Percentiles rank a stretch among this genome's conserved stretches.
phyloP scores from a whole-genome alignment of 92 coral and sea anemone genomes.

The Desmophyllum pertusum region DNA sequence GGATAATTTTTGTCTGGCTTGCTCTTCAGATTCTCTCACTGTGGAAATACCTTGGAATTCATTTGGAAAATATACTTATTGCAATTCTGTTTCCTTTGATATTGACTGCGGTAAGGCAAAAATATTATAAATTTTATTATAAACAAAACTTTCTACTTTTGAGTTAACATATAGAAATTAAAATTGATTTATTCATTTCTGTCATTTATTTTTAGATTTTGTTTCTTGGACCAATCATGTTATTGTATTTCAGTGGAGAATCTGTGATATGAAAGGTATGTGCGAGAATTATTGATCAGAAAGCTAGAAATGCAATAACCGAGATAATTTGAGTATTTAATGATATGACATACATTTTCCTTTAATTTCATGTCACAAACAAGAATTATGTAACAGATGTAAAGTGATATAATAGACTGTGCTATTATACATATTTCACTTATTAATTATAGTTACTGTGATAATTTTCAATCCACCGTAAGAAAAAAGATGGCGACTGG shows the following conservation, averaged over 20 bases:
- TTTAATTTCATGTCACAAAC: not conserved
- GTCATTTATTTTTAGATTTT: conserved; percentile 61
- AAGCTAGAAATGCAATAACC: no score
- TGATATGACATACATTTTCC: not conserved
- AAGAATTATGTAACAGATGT: no score
- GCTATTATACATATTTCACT: no score
- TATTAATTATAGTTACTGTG: no score
- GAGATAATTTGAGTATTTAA: not conserved
- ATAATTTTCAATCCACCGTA: no score
- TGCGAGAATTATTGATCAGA: no score
- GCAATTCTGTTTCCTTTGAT: conserved; percentile 77
- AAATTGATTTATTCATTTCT: not conserved
- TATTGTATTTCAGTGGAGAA: conserved; percentile 70
- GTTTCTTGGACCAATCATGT: conserved; percentile 85
- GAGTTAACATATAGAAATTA: not conserved
- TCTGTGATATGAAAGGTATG: conserved; percentile 33
- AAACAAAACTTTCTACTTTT: not conserved
- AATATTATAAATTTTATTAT: not conserved
- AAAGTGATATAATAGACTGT: no score
- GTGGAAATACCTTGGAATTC: conserved; percentile 89
- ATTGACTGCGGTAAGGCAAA: conserved; percentile 80
- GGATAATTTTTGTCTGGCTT: not conserved
- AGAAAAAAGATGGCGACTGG: no score
- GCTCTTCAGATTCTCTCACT: conserved; percentile 54
- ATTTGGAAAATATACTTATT: conserved; percentile 49